A percentile compares a stretch with the other conserved stretches of the same genome.
phyloP scores from a whole-genome alignment of 2,113 vertebrate genomes.

The Irena cyanogastra region DNA sequence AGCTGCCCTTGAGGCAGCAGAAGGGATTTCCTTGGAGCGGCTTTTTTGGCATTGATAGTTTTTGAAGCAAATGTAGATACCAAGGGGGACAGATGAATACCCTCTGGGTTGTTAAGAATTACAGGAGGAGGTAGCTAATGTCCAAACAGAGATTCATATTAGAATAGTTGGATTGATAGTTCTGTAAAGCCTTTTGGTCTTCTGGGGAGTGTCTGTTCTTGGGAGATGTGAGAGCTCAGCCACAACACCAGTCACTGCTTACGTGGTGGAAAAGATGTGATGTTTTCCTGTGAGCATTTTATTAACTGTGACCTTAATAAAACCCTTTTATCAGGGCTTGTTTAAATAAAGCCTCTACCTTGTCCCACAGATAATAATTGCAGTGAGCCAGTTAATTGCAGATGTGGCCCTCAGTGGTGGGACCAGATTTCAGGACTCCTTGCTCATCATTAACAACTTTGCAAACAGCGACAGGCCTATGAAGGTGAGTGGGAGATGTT shows the following conservation, averaged over 20 bases:
- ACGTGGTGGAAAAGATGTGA: not conserved
- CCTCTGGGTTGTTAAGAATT: not conserved
- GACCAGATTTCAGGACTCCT: constrained; percentile 94
- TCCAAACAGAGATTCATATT: not conserved
- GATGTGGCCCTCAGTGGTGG: constrained; percentile 92
- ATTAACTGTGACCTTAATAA: not conserved
- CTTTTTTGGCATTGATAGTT: not conserved
- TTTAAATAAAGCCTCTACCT: not conserved
- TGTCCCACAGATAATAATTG: constrained; percentile 89
- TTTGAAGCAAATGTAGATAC: not conserved
- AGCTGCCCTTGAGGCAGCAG: not conserved
- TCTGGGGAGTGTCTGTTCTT: not conserved
- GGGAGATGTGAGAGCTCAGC: not conserved
- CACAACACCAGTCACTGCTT: fast-evolving
- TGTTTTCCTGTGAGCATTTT: not conserved
- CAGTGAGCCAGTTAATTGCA: constrained; percentile 94
- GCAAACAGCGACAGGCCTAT: constrained; percentile 95
- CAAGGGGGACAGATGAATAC: not conserved
- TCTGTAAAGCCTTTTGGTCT: not conserved
- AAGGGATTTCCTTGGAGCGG: not conserved
- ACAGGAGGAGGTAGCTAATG: not conserved
- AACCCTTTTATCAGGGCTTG: not conserved
- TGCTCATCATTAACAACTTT: constrained; percentile 98
- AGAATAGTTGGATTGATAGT: not conserved
- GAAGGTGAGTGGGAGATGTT: constrained; percentile 80